Evolutionary conservation across 2,888 invertebrate species (phyloP).

Genomic region (Pristionchus arcanus): DNA sequence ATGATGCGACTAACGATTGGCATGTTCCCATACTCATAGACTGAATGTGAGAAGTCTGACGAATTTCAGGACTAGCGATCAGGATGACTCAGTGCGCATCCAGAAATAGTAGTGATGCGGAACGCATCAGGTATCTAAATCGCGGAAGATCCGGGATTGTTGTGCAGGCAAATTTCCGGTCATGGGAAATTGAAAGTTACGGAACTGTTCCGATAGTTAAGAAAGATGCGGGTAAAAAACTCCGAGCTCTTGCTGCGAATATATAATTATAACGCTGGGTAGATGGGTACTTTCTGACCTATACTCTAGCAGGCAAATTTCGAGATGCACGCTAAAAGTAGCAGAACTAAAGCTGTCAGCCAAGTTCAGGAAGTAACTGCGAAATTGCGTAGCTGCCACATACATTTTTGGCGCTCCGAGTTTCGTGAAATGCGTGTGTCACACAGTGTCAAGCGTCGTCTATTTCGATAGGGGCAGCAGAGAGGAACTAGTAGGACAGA

Average conservation of each 20-base stretch:
- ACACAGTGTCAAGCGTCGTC: neutral
- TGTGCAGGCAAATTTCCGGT: neutral
- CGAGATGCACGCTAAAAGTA: neutral
- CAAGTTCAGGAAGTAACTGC: slow-evolving; percentile 5
- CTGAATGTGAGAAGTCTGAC: neutral
- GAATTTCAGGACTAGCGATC: neutral
- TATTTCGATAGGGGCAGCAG: neutral
- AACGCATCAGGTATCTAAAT: neutral
- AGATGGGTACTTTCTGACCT: no score
- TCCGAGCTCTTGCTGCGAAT: neutral
- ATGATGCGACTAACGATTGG: no score
- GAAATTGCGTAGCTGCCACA: neutral
- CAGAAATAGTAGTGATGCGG: neutral
- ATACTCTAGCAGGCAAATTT: neutral
- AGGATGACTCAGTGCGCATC: neutral
- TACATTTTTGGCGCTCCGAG: neutral
- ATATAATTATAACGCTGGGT: neutral
- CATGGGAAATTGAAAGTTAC: no score
- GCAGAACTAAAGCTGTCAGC: neutral
- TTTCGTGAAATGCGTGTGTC: slow-evolving; percentile 25
- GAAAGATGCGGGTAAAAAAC: neutral
- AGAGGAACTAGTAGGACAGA: slow-evolving; percentile 2
- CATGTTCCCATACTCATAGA: no score
- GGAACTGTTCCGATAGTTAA: no score
- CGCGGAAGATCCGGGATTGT: neutral